Evolutionary conservation across 1,140 invertebrate genomes (phyloP).

Genomic region (Zaprionus nigranus): DNA sequence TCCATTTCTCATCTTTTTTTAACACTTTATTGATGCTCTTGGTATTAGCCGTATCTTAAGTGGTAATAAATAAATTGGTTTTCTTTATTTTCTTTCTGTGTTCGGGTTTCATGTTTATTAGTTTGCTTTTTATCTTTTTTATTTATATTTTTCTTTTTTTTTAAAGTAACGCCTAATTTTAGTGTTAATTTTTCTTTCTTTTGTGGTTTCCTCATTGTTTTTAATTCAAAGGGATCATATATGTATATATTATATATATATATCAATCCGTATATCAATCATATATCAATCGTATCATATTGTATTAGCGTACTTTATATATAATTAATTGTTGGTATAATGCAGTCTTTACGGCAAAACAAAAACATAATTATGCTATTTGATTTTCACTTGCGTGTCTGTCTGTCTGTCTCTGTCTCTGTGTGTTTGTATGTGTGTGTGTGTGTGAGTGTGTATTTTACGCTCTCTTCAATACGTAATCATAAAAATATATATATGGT

Average conservation of each 20-base stretch:
- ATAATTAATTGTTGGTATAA: constrained; percentile 84
- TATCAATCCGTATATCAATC: constrained; percentile 31
- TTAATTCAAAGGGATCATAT: constrained; percentile 28
- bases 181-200: constrained; percentile 28
- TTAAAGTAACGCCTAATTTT: constrained; percentile 38
- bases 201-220: constrained; percentile 29
- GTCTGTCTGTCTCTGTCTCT: constrained; percentile 16
- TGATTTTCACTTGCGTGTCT: constrained; percentile 60
- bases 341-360: constrained; percentile 84
- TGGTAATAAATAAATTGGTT: constrained; percentile 67
- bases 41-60: constrained; percentile 40
- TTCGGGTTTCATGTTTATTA: constrained; percentile 3
- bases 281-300: constrained; percentile 30
- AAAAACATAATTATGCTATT: constrained; percentile 83
- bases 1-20: constrained; percentile 11
- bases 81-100: constrained; percentile 14
- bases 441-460: constrained; percentile 24
- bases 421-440: constrained; percentile 8
- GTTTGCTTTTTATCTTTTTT: constrained; percentile 23
- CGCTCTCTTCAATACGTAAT: constrained; percentile 5
- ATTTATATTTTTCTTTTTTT: constrained; percentile 25
- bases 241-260: constrained; percentile 54
- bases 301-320: constrained; percentile 36
- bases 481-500: constrained; percentile 26
- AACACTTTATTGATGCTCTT: constrained; percentile 24